These are phyloP conservation scores for Pedionomus torquatus DNA, from an alignment of 2,113 vertebrate genomes.

Conservation along the genomic window DNA sequence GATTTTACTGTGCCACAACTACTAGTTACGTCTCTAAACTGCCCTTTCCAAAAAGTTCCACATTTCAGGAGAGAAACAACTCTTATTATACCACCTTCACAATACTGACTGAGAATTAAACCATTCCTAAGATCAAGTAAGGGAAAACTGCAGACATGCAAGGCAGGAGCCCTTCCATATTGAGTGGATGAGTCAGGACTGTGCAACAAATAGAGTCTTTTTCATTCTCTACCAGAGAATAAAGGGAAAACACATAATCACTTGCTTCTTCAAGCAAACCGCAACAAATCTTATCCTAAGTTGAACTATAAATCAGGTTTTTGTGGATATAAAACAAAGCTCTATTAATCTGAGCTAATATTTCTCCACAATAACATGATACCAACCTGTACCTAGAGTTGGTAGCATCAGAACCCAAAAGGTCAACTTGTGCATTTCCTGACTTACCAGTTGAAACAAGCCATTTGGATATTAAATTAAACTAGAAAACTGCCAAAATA, in stretches of 20 bases:
- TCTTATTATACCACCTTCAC: background rate
- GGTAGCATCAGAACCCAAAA: background rate
- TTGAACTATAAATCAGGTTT: background rate
- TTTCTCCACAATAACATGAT: background rate
- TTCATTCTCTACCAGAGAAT: background rate
- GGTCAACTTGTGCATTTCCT: background rate
- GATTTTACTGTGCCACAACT: background rate
- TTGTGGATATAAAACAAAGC: background rate
- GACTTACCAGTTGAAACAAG: background rate
- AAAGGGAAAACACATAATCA: background rate
- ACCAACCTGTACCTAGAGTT: background rate
- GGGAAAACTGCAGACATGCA: background rate
- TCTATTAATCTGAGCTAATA: background rate
- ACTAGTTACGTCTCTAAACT: background rate
- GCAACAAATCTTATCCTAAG: background rate
- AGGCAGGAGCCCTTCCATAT: background rate
- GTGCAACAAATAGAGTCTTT: background rate
- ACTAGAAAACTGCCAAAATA: background rate
- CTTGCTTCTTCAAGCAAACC: background rate
- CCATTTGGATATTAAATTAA: background rate
- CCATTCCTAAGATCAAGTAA: background rate
- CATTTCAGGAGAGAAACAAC: background rate
- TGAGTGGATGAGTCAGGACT: background rate
- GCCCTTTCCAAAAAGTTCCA: background rate
- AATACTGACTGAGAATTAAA: background rate